These are phyloP conservation scores for Drosophila prolongata DNA, from an alignment of 2,888 invertebrate genomes.

Conservation along the genomic window DNA sequence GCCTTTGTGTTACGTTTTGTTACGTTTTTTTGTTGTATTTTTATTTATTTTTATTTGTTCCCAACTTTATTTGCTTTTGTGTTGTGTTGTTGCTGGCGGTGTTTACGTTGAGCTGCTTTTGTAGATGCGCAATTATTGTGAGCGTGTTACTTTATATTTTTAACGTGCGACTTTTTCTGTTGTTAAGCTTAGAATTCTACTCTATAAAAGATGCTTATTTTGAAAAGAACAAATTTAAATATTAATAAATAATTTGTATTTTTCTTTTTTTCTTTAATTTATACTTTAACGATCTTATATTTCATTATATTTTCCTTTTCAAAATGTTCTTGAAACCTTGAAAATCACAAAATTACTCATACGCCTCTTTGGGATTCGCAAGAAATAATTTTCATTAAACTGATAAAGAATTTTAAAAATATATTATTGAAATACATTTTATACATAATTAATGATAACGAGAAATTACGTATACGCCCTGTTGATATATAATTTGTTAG, in stretches of 20 bases:
- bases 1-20: conserved; percentile 30
- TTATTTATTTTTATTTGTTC: conserved; percentile 40
- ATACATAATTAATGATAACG: too few species aligned
- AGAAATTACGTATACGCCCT: too few species aligned
- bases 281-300: too few species aligned
- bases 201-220: not conserved
- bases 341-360: not conserved
- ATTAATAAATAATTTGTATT: not conserved
- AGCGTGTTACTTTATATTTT: conserved; percentile 74
- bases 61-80: conserved; percentile 62
- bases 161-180: conserved; percentile 35
- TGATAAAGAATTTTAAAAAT: not conserved
- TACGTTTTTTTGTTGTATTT: conserved; percentile 34
- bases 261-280: not conserved
- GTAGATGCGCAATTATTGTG: conserved; percentile 82
- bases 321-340: not conserved
- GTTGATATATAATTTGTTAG: too few species aligned
- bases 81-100: conserved; percentile 12
- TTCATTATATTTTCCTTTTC: too few species aligned
- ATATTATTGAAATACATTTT: conserved; percentile 3
- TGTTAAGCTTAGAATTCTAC: conserved; percentile 22
- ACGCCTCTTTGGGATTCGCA: not conserved
- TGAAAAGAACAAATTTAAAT: not conserved
- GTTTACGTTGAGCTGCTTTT: conserved; percentile 54
- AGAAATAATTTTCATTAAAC: too few species aligned